These are phyloP conservation scores for Aleadryas rufinucha DNA, from an alignment of 2,113 vertebrate species.

Conservation along the genomic window DNA sequence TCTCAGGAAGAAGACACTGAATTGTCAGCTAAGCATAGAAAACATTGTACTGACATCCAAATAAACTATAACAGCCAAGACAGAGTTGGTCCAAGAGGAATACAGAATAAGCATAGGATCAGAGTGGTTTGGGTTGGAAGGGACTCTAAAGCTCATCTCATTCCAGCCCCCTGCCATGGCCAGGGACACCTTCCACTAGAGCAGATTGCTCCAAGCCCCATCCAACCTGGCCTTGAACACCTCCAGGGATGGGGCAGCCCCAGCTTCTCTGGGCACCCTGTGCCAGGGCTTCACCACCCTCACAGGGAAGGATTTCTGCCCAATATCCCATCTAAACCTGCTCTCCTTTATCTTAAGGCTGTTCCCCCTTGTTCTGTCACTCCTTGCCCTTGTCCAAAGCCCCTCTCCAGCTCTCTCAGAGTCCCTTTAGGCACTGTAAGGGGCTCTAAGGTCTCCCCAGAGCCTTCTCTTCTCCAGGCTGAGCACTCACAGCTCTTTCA, in stretches of 20 bases:
- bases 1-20: not conserved
- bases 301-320: not conserved
- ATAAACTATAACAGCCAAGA: not conserved
- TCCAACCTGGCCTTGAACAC: not conserved
- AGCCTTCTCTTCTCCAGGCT: not conserved
- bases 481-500: not conserved
- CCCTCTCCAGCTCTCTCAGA: not conserved
- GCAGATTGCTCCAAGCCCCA: rapidly evolving
- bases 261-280: not conserved
- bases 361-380: not conserved
- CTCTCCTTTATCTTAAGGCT: not conserved
- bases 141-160: not conserved
- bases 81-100: not conserved
- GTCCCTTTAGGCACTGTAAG: not conserved
- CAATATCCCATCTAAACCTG: not conserved
- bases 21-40: not conserved
- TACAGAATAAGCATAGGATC: not conserved
- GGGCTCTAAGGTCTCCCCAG: not conserved
- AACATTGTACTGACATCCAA: not conserved
- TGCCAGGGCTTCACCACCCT: not conserved
- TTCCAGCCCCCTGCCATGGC: not conserved
- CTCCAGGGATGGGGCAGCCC: not conserved
- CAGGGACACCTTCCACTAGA: not conserved
- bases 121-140: not conserved
- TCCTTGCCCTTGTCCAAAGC: not conserved